Evolutionary conservation across 2,888 invertebrate genomes (phyloP).

Genomic region (Calephelis perditalis): DNA sequence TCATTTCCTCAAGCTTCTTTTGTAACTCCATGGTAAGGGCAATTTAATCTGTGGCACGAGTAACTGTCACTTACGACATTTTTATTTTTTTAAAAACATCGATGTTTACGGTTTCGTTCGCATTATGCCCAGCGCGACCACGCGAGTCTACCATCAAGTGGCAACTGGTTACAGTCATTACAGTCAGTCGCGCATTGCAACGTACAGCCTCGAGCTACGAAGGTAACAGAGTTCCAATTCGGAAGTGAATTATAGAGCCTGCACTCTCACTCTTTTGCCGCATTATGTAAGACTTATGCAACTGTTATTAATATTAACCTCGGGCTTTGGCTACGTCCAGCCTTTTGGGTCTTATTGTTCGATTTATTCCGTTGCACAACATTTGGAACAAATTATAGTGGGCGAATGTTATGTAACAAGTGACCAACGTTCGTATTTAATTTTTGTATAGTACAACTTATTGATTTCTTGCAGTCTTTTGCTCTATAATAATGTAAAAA

Average conservation of each 20-base stretch:
- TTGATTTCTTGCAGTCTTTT: no score
- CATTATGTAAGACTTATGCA: constrained; percentile 58
- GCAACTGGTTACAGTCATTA: constrained; percentile 49
- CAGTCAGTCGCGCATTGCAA: constrained; percentile 36
- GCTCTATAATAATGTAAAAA: no score
- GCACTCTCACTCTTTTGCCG: constrained; percentile 48
- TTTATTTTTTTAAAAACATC: constrained; percentile 27
- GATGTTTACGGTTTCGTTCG: constrained; percentile 19
- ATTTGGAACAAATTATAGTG: neutral
- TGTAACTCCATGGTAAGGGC: constrained; percentile 48
- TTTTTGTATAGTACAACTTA: no score
- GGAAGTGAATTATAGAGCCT: constrained; percentile 56
- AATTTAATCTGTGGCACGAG: constrained; percentile 14
- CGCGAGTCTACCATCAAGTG: constrained; percentile 59
- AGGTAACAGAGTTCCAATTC: constrained; percentile 46
- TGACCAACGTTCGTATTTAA: no score
- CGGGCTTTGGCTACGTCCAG: constrained; percentile 14
- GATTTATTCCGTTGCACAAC: neutral
- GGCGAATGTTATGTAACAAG: no score
- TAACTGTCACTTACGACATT: constrained; percentile 31
- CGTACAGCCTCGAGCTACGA: constrained; percentile 33
- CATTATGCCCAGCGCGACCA: constrained; percentile 46
- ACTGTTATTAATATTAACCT: constrained; percentile 31
- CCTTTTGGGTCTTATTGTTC: constrained; percentile 3
- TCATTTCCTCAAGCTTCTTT: constrained; percentile 42